Conservation (phyloP, 2,113 vertebrate genomes). For the Pluvialis apricaria region DNA sequence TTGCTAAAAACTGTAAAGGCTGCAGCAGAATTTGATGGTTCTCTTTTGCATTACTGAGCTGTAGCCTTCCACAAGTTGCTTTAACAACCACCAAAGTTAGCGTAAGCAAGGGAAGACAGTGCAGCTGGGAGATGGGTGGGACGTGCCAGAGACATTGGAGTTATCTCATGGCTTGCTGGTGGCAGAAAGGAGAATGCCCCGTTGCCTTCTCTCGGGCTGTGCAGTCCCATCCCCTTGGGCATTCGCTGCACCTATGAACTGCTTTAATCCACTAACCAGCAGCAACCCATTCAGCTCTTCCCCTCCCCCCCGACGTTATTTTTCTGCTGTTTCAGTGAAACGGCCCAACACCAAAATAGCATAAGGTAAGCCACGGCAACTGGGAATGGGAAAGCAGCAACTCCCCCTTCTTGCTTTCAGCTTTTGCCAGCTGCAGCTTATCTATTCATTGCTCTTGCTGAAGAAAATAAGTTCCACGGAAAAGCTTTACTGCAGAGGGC, state of each 20-base stretch:
- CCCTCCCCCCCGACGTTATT: not conserved
- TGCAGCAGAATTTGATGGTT: not conserved
- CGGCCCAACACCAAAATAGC: not conserved
- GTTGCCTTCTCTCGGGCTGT: not conserved
- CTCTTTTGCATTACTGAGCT: not conserved
- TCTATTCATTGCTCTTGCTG: not conserved
- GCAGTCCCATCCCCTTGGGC: not conserved
- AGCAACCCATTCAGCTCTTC: not conserved
- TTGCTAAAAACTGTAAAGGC: not conserved
- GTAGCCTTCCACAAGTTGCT: not conserved
- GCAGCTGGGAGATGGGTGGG: not conserved
- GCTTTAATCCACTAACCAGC: not conserved
- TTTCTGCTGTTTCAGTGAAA: slow-evolving; percentile 34
- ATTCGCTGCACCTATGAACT: not conserved
- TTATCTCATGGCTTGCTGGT: not conserved
- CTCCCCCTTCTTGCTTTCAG: not conserved
- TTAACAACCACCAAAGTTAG: not conserved
- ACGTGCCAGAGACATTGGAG: not conserved
- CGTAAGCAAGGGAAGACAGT: not conserved
- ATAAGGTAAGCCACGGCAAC: not conserved
- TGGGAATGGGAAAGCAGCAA: not conserved
- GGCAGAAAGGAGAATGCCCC: not conserved
- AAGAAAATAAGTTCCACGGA: not conserved
- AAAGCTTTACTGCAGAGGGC: not conserved
- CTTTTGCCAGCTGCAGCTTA: slow-evolving; percentile 24